These are phyloP conservation scores for Zoanthus gigantus DNA, from an alignment of 92 coral and sea anemone genomes.

Conservation along the genomic window DNA sequence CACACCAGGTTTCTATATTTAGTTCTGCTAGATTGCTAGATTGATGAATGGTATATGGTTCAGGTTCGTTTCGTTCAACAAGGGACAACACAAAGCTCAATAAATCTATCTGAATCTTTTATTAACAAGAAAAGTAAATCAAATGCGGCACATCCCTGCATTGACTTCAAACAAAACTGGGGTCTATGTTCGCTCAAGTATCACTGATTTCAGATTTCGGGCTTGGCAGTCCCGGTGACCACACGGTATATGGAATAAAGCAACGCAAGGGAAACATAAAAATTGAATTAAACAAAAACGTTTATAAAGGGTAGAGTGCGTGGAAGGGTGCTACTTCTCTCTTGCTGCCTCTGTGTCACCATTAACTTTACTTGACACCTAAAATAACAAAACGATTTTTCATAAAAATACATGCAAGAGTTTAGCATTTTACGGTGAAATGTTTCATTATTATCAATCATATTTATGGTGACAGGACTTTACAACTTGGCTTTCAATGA, in stretches of 20 bases:
- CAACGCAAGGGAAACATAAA: conserved; percentile 5
- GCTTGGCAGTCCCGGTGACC: not conserved
- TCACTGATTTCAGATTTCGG: conserved; percentile 11
- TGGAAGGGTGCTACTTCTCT: not conserved
- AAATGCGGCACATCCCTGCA: too few species aligned
- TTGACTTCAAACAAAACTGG: too few species aligned
- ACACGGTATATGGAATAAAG: conserved; percentile 1
- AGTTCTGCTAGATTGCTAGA: conserved; percentile 17
- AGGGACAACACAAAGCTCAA: too few species aligned
- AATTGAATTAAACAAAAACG: conserved; percentile 10
- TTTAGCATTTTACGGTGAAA: too few species aligned
- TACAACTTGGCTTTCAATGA: too few species aligned
- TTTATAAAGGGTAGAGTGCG: conserved; percentile 15
- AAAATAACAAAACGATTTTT: too few species aligned
- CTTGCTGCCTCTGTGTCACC: too few species aligned
- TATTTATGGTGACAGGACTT: too few species aligned
- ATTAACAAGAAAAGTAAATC: conserved; percentile 16
- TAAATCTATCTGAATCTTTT: conserved; percentile 4
- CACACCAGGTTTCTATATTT: not conserved
- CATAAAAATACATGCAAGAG: too few species aligned
- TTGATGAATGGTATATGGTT: conserved; percentile 11
- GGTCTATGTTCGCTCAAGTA: conserved; percentile 13
- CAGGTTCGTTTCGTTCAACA: conserved; percentile 9
- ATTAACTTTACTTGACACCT: too few species aligned
- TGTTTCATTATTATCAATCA: too few species aligned